These are phyloP conservation scores for Chaenocephalus aceratus DNA, from an alignment of 2,113 vertebrate genomes.

Conservation along the genomic window DNA sequence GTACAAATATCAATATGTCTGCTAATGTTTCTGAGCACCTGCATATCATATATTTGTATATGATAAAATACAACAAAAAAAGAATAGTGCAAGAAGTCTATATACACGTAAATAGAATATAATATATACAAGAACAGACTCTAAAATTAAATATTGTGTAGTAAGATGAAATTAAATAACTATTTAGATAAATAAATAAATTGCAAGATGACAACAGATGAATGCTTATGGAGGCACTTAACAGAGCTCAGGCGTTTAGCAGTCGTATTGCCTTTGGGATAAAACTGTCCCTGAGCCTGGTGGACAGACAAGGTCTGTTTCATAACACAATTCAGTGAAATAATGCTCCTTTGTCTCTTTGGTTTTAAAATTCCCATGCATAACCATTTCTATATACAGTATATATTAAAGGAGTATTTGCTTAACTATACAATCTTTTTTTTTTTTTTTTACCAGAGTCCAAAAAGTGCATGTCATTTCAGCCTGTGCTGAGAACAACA, in stretches of 20 bases:
- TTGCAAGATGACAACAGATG: too few species aligned
- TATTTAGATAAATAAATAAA: too few species aligned
- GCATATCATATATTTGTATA: background rate
- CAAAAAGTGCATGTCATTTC: background rate
- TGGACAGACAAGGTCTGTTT: background rate
- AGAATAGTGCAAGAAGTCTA: too few species aligned
- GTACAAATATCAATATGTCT: background rate
- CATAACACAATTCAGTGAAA: background rate
- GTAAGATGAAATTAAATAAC: too few species aligned
- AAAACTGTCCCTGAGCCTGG: too few species aligned
- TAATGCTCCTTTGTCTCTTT: background rate
- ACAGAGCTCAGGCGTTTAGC: too few species aligned
- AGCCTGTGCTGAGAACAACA: slow-evolving; percentile 40
- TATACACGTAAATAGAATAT: too few species aligned
- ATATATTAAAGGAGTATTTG: background rate
- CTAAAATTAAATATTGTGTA: too few species aligned
- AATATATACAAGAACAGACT: too few species aligned
- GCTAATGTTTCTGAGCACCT: background rate
- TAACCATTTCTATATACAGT: background rate
- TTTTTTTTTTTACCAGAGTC: background rate
- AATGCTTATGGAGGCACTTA: too few species aligned
- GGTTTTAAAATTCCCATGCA: background rate
- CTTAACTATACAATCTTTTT: background rate
- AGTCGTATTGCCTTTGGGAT: too few species aligned
- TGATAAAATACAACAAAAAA: too few species aligned